Base-by-base conservation (phyloP, 1,140 invertebrate species). In the Drosophila lacertosa region DNA sequence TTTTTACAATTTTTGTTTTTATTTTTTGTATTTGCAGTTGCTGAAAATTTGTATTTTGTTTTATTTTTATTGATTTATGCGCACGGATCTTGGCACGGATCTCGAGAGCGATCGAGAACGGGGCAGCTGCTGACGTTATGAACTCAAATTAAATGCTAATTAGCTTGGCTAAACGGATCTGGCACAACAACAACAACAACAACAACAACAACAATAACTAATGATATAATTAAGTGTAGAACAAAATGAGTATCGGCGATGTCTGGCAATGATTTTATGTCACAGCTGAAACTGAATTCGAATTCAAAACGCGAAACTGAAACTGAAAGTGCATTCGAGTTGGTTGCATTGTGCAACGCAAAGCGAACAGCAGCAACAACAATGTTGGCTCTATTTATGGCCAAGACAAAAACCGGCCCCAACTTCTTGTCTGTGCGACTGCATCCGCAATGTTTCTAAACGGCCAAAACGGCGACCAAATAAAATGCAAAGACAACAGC, bases 401-500 rank as follows among this genome's bases (percentile, higher is more conserved):
- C 64, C 70, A 68, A 88, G 47, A 78, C 82, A 72, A 67, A 86
- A 86, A 86, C 82, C 82, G 82, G 81, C 79, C 74, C 76, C 82
- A 75, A 88, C 81, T 86, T 86, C 81, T 88, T 64, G 77, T 73
- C 48, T 58, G n/a, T n/a, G 53, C 35, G 63, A 76, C 80, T 81
- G 81, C 82, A 86, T 86, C 81, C 81, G 81, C 81, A 86, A 88
- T 81, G 74, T 84, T 84, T 84, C 81, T 84, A 81, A 81, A 69
- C 77, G 74, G 74, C 62, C 73, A 47, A 59, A 73, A 59, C 57
- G 50, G 42, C 66, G 42, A 39, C 44, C 32, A 51, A 57, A 32
- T 47, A 18, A 24, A 35, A 70, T 51, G 51, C 11, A 35, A 70
- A 44, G 51, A 13, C 32, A 26, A 13, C 11, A 37, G 29, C 33